phyloP scores from a whole-genome alignment of 2,797 vertebrate genomes.

The Heliangelus exortis region DNA sequence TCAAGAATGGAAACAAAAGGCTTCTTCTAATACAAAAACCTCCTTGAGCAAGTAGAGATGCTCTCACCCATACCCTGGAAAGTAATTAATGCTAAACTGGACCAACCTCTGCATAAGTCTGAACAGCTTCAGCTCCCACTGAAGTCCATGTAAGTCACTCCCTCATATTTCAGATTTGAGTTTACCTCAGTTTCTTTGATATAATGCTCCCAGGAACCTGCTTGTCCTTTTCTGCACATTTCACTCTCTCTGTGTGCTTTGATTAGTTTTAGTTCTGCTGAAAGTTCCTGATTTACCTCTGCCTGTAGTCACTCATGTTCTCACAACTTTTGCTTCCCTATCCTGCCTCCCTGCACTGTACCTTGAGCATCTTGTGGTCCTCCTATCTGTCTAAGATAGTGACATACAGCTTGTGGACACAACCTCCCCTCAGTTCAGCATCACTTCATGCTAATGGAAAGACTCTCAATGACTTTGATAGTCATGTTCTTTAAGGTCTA shows the following conservation, averaged over 20 bases:
- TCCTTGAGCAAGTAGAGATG: background rate
- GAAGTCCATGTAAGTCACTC: background rate
- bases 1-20: background rate
- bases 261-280: background rate
- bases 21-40: background rate
- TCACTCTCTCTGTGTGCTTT: background rate
- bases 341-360: background rate
- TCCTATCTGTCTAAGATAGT: background rate
- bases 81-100: background rate
- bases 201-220: fast-evolving
- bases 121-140: background rate
- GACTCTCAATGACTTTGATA: background rate
- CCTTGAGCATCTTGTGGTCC: background rate
- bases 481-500: background rate
- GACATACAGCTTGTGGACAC: background rate
- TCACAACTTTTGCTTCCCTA: fast-evolving
- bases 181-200: background rate
- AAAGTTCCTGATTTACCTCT: background rate
- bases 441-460: background rate
- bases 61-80: background rate
- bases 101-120: background rate
- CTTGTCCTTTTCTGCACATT: background rate
- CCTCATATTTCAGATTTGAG: background rate
- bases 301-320: background rate
- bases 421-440: background rate